Base-by-base conservation (phyloP, 1,140 invertebrate species). In the Zelostemma sp. region DNA sequence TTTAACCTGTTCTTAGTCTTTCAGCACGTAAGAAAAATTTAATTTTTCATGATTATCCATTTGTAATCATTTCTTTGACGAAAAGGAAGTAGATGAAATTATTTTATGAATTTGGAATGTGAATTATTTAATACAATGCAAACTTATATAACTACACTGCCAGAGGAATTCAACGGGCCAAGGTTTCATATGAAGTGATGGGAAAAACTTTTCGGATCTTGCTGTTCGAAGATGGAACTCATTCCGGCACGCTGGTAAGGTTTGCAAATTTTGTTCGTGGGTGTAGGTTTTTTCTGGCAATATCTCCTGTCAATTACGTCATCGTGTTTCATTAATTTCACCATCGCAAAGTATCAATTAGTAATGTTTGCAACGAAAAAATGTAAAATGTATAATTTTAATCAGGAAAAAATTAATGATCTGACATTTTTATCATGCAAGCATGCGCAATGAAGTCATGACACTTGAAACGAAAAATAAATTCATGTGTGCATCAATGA, bases 361-460 rank as follows among this genome's bases (percentile, higher is more conserved):
- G n/a, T 35, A 35, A 6, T 35, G 3, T 28, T 28, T 8, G 8
- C 25, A 28, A 3, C 25, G 8, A 28, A 28, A 28, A 4, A 28
- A n/a, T n/a, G n/a, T n/a, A 8, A 28, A 28, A 28, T 28, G 3
- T 8, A 4, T 3, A 28, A 28, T 28, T 28, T 28, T 28, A 28
- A 28, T 28, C 25, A 4, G 3, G 25, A 28, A 28, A 28, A 8
- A 28, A 35, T 35, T 35, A 11, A 2, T 35, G 11, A 35, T 9
- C n/a, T 35, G 6, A 35, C 6, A 35, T 3, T 28, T 28, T 4
- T 28, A 17, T 15, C 8, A 16, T 43, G 41, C 17, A 43, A 43
- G 11, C 41, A 43, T 43, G 41, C 41, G 11, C 41, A 43, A 43
- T 17, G 16, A 43, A 43, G 41, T 43, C 41, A 43, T 6, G 41